Percentiles rank a stretch among this genome's conserved stretches.
These are phyloP conservation scores for Orientallactaga sibirica DNA, from an alignment of 2,797 vertebrate genomes.

Conservation along the genomic window DNA sequence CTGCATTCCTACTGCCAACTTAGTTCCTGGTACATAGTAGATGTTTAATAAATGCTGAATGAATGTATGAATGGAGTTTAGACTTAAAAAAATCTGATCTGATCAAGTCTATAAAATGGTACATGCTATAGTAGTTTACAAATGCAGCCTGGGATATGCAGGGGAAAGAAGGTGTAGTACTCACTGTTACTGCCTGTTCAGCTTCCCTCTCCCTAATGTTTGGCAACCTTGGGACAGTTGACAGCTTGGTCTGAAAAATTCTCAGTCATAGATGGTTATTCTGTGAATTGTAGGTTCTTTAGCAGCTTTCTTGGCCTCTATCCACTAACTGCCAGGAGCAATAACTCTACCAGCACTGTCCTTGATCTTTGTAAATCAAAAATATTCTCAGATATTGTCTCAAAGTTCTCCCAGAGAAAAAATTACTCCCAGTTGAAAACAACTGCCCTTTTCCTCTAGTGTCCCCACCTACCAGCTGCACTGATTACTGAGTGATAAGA, in stretches of 20 bases:
- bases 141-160: neutral
- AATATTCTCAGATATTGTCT: neutral
- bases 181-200: neutral
- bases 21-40: neutral
- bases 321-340: neutral
- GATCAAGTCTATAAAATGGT: neutral
- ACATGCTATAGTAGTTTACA: neutral
- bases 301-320: neutral
- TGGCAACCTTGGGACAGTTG: neutral
- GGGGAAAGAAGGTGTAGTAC: neutral
- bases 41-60: neutral
- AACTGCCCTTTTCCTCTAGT: neutral
- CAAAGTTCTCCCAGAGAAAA: constrained; percentile 9
- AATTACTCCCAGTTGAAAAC: neutral
- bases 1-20: neutral
- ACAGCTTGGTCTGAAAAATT: constrained; percentile 20
- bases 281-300: neutral
- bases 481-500: neutral
- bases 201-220: neutral
- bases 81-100: neutral
- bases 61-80: neutral
- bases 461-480: neutral
- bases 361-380: neutral
- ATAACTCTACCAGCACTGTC: neutral
- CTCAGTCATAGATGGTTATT: neutral